Percentiles rank a stretch among this genome's conserved stretches.
Conservation (phyloP, 2,888 invertebrate species). For the Hesperia comma region DNA sequence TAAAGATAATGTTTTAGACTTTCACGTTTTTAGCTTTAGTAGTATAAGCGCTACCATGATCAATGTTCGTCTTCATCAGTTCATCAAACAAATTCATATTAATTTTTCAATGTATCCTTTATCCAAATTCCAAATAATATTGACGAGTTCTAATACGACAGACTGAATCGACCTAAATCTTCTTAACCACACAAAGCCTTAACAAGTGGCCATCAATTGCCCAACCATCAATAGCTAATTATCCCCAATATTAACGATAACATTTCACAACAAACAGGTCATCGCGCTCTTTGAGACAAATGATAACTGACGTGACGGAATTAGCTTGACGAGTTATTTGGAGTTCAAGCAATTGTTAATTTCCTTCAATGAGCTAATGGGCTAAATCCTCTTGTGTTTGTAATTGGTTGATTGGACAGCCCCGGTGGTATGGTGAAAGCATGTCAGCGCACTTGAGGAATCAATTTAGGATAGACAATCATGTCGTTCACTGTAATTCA, state of each 20-base stretch:
- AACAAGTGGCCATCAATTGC: background rate
- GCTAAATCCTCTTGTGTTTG: constrained; percentile 72
- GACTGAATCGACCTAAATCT: too few relatives aligned
- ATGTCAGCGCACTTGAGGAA: constrained; percentile 35
- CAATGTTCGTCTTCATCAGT: too few relatives aligned
- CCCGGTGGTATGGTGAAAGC: constrained; percentile 44
- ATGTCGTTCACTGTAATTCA: constrained; percentile 22
- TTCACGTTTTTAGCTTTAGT: too few relatives aligned
- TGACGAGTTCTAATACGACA: too few relatives aligned
- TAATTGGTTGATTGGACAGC: constrained; percentile 50
- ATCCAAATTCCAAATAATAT: too few relatives aligned
- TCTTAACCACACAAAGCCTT: too few relatives aligned
- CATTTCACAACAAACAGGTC: constrained; percentile 26
- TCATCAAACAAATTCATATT: too few relatives aligned
- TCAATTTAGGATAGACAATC: constrained; percentile 35
- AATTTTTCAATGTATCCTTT: too few relatives aligned
- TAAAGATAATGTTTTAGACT: too few relatives aligned
- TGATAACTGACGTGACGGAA: constrained; percentile 79
- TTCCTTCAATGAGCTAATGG: constrained; percentile 82
- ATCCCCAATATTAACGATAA: constrained; percentile 14
- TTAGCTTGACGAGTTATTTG: constrained; percentile 80
- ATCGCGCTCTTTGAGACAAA: constrained; percentile 55
- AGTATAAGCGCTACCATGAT: too few relatives aligned
- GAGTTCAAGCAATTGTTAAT: constrained; percentile 81
- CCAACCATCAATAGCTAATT: constrained; percentile 17